These are phyloP conservation scores for Aelia acuminata DNA, from an alignment of 2,888 invertebrate species.

Conservation along the genomic window DNA sequence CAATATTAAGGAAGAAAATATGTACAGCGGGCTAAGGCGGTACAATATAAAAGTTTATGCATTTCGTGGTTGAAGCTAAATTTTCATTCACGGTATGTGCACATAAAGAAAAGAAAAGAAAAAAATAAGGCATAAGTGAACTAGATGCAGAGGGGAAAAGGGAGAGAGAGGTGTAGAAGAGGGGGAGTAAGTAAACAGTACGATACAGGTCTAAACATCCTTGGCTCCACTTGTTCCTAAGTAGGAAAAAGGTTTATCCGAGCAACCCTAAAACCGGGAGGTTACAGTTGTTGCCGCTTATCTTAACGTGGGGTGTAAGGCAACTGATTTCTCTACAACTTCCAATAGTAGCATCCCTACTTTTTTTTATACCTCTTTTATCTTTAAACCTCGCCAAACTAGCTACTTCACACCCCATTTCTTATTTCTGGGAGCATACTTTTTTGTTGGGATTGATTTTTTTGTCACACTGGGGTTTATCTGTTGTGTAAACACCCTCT, in stretches of 20 bases:
- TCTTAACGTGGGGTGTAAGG: slow-evolving; percentile 23
- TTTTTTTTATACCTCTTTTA: slow-evolving; percentile 1
- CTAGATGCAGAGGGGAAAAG: neutral
- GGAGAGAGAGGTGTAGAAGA: no score
- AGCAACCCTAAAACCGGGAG: slow-evolving; percentile 15
- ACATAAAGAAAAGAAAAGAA: neutral
- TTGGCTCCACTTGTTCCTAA: neutral
- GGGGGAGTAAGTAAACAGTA: slow-evolving; percentile 31
- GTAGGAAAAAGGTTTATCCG: slow-evolving; percentile 48
- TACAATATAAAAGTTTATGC: neutral
- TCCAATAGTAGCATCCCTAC: slow-evolving; percentile 6
- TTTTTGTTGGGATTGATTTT: neutral
- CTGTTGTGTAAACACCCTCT: neutral
- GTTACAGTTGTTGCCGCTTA: slow-evolving; percentile 38
- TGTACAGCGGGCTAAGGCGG: neutral
- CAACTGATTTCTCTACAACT: slow-evolving; percentile 32
- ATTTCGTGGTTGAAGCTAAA: neutral
- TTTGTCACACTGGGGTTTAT: neutral
- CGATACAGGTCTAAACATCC: neutral
- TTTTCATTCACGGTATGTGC: slow-evolving; percentile 30
- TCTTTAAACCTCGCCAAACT: slow-evolving; percentile 30
- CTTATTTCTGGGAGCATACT: slow-evolving; percentile 29
- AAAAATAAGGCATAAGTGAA: no score
- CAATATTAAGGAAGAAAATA: neutral
- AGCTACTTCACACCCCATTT: slow-evolving; percentile 27